Evolutionary conservation across 64 coral and sea anemone genomes (phyloP), one percentile per base, ranked within the genome.

Genomic region (Montipora capricornis): DNA sequence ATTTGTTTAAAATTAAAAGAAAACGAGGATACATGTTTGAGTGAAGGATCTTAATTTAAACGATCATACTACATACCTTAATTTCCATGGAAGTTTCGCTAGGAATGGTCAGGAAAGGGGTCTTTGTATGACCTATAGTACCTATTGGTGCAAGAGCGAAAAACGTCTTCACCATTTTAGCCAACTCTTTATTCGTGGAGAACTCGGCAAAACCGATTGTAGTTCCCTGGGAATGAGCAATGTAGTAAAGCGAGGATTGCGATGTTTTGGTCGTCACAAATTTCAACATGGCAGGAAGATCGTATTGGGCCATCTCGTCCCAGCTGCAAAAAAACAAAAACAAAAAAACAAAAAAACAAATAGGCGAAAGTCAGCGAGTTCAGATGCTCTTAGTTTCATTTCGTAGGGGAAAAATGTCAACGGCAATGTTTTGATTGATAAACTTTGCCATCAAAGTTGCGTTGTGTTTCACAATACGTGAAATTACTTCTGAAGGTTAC

Each of bases 211-310:
- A 97, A 49, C 79, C 92, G 4, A 92, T 97, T 88, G 88, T 53
- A 0, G 95, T 94, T 52, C 95, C 95, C 89, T 97, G 92, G 5
- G 95, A 97, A 81, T 97, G 95, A 11, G 77, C 95, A 0, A 49
- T 69, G 45, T 97, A 97, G 70, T 91, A 94, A 12, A 97, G 20
- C 16, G 83, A 80, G 2, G 92, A 22, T 44, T 97, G 95, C 58
- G 82, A 84, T 70, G 92, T 97, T 48, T 85, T 90, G 0, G 61
- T 48, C 13, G 76, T 87, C 6, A 94, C 95, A 90, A 88, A 92
- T 20, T 97, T 76, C 44, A 97, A 88, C 95, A 97, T 94, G 46
- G 95, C 95, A 87, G 95, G 95, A 47, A 97, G 89, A 78, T 97
- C 95, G 24, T 94, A 92, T 58, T 91, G 87, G 52, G 95, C 95